These are phyloP conservation scores for Heliconius hortense DNA, from an alignment of 2,888 invertebrate species.

Conservation along the genomic window DNA sequence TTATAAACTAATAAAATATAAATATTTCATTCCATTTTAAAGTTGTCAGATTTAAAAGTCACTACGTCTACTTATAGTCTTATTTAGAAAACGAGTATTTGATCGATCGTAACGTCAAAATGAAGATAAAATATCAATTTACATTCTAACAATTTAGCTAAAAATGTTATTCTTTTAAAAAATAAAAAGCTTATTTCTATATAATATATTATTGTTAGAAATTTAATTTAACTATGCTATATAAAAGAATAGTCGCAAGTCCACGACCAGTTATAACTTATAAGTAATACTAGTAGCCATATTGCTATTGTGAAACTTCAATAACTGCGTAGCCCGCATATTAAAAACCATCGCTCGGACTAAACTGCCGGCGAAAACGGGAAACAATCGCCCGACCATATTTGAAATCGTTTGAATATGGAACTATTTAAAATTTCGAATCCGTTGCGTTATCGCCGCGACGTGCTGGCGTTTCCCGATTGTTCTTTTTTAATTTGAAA, in stretches of 20 bases:
- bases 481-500: conserved; percentile 64
- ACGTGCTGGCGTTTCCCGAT: conserved; percentile 78
- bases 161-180: background rate
- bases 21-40: conserved; percentile 3
- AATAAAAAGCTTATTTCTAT: background rate
- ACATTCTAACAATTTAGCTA: background rate
- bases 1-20: conserved; percentile 18
- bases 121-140: conserved; percentile 11
- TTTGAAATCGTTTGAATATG: conserved; percentile 78
- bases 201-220: conserved; percentile 1
- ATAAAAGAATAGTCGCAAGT: conserved; percentile 45
- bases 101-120: conserved; percentile 5
- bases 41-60: conserved; percentile 16
- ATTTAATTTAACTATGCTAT: conserved; percentile 23
- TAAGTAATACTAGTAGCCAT: conserved; percentile 60
- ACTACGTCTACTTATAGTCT: background rate
- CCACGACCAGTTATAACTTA: conserved; percentile 47
- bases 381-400: conserved; percentile 79
- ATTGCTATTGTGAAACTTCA: conserved; percentile 77
- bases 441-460: conserved; percentile 79
- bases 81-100: conserved; percentile 8
- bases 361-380: conserved; percentile 77
- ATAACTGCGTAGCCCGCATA: conserved; percentile 78
- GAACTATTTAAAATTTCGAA: conserved; percentile 82
- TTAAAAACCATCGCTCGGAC: conserved; percentile 67